Evolutionary conservation across 2,888 invertebrate species (phyloP).

Genomic region (Byasa hedistus): DNA sequence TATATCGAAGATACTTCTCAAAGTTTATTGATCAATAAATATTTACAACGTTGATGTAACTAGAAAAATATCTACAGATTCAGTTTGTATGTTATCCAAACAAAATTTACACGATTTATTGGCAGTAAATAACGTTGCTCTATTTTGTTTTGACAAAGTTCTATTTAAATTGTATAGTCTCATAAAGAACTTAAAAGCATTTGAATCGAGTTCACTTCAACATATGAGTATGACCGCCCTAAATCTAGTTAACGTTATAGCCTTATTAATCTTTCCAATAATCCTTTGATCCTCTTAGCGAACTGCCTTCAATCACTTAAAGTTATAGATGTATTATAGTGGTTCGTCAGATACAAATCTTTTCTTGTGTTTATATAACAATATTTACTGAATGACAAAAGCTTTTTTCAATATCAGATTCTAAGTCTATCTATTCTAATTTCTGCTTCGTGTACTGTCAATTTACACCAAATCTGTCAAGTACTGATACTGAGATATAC

Average conservation of each 20-base stretch:
- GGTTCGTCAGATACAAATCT: neutral
- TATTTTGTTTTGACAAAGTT: conserved; percentile 2
- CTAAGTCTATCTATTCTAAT: too few species aligned
- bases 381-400: neutral
- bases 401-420: neutral
- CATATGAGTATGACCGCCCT: conserved; percentile 36
- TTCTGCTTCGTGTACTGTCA: too few species aligned
- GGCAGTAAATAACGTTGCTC: neutral
- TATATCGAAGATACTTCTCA: neutral
- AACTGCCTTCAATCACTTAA: neutral
- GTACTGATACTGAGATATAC: too few species aligned
- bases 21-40: neutral
- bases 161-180: conserved; percentile 39
- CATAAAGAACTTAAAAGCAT: conserved; percentile 39
- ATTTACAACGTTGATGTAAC: neutral
- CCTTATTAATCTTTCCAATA: conserved; percentile 47
- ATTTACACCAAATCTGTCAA: too few species aligned
- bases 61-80: neutral
- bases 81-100: neutral
- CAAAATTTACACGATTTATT: neutral
- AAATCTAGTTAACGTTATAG: conserved; percentile 46
- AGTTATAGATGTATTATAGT: neutral
- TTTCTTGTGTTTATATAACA: neutral
- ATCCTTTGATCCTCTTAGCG: conserved; percentile 31
- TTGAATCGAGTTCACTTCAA: conserved; percentile 39